phyloP scores from a whole-genome alignment of 2,113 vertebrate species.

The Cavia aperea region DNA sequence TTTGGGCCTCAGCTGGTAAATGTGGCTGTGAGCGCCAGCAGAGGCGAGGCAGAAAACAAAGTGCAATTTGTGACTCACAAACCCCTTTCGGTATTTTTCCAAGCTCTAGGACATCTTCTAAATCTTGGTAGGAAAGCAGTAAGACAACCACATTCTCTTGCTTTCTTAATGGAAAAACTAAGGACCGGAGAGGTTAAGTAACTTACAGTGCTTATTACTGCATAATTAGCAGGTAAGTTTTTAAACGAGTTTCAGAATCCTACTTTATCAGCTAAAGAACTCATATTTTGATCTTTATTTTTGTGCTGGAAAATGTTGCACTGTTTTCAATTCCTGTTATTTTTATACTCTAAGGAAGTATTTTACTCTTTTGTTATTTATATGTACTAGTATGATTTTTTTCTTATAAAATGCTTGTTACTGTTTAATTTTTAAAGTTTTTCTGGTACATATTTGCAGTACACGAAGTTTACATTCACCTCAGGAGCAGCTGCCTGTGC shows the following conservation, averaged over 20 bases:
- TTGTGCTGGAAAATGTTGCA: not conserved
- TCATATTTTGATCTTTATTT: not conserved
- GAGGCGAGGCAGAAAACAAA: not conserved
- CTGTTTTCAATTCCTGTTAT: not conserved
- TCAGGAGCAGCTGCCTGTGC: not conserved
- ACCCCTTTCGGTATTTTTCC: not conserved
- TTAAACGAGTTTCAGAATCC: not conserved
- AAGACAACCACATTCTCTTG: not conserved
- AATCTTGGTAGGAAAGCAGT: not conserved
- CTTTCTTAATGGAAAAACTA: not conserved
- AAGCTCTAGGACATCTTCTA: not conserved
- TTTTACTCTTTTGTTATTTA: not conserved
- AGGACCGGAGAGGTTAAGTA: not conserved
- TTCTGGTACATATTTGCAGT: not conserved
- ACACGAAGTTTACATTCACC: not conserved
- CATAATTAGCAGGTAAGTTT: accelerated
- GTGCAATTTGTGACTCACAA: not conserved
- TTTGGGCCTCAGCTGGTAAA: not conserved
- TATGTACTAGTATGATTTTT: not conserved
- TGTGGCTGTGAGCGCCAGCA: not conserved
- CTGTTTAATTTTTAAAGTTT: not conserved
- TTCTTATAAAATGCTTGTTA: not conserved
- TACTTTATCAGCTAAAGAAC: not conserved
- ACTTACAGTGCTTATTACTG: not conserved
- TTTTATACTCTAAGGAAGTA: not conserved